A percentile compares a stretch with the other conserved stretches of the same genome.
phyloP scores from a whole-genome alignment of 2,888 invertebrate species.

The Xanthorhoe designata region DNA sequence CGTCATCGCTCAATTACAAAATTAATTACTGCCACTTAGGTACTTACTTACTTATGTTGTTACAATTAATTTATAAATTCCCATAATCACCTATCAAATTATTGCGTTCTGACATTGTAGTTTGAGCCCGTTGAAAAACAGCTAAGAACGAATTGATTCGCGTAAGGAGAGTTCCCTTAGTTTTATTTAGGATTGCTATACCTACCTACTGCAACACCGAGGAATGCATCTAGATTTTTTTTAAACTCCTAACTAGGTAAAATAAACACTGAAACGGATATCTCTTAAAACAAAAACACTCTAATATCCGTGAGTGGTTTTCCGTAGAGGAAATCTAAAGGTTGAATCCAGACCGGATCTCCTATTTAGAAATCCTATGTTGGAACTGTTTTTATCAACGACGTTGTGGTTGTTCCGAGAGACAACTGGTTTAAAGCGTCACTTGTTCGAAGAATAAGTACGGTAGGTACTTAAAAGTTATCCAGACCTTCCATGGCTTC shows the following conservation, averaged over 20 bases:
- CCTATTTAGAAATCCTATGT: background rate
- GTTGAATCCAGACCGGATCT: background rate
- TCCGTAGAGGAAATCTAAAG: background rate
- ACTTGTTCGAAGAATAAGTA: background rate
- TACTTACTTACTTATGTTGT: too few relatives aligned
- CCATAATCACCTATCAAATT: slow-evolving; percentile 14
- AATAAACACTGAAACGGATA: too few relatives aligned
- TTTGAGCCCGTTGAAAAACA: background rate
- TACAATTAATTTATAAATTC: slow-evolving; percentile 40
- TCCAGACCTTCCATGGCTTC: too few relatives aligned
- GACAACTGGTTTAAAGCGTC: background rate
- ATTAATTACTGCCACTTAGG: slow-evolving; percentile 36
- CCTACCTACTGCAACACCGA: too few relatives aligned
- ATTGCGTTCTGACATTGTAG: slow-evolving; percentile 14
- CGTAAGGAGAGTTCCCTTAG: too few relatives aligned
- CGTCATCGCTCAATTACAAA: slow-evolving; percentile 20
- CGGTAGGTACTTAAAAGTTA: too few relatives aligned
- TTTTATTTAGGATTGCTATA: too few relatives aligned
- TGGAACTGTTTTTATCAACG: background rate
- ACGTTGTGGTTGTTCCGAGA: background rate
- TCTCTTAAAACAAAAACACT: background rate
- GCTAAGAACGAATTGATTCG: too few relatives aligned
- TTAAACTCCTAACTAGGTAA: too few relatives aligned
- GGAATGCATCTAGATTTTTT: too few relatives aligned
- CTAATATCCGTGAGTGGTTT: background rate